These are phyloP conservation scores for Semibalanus balanoides DNA, from an alignment of 1,140 invertebrate species.

Conservation along the genomic window DNA sequence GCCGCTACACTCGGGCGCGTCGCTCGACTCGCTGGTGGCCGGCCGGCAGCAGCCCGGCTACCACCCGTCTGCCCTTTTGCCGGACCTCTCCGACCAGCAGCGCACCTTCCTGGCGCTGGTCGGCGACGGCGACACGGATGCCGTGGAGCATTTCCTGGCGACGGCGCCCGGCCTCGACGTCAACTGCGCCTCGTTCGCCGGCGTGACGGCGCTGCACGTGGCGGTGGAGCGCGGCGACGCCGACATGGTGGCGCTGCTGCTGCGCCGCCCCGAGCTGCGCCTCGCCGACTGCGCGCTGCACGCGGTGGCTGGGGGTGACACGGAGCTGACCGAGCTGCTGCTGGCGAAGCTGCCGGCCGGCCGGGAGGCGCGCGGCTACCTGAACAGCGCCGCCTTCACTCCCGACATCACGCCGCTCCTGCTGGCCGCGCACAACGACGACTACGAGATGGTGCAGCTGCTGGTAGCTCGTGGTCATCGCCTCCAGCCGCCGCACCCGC, in stretches of 20 bases:
- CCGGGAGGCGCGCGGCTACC: background rate
- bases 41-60: no score
- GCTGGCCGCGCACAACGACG: background rate
- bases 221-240: background rate
- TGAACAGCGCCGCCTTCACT: background rate
- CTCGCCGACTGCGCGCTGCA: slow-evolving; percentile 51
- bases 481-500: background rate
- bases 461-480: background rate
- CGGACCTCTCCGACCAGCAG: background rate
- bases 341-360: background rate
- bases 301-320: background rate
- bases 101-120: background rate
- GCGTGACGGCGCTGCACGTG: background rate
- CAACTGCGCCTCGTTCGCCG: background rate
- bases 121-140: background rate
- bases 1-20: no score
- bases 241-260: background rate
- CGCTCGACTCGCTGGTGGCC: no score
- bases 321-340: background rate
- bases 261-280: background rate
- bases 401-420: background rate
- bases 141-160: background rate
- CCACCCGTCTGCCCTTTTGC: background rate
- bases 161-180: background rate
- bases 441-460: background rate